Evolutionary conservation across 2,113 vertebrate species (phyloP).

Genomic region (Mohoua ochrocephala): DNA sequence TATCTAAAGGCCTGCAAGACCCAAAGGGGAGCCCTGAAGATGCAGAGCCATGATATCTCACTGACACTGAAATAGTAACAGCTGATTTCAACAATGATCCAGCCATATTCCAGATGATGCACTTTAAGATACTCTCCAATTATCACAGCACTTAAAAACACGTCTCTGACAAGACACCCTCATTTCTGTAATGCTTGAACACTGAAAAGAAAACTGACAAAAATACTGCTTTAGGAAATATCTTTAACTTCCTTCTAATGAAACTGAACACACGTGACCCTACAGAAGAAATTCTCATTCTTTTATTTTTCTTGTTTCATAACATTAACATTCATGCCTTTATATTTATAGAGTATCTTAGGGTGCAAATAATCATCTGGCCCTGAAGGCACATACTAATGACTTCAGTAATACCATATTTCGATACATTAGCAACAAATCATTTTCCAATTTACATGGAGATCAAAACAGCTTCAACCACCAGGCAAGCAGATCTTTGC

Average conservation of each 20-base stretch:
- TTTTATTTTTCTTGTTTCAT: neutral
- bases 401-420: neutral
- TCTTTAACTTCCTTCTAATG: neutral
- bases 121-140: neutral
- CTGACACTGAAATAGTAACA: neutral
- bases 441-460: neutral
- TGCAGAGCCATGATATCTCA: neutral
- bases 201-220: neutral
- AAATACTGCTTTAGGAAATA: neutral
- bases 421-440: neutral
- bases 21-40: neutral
- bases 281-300: neutral
- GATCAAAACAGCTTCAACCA: neutral
- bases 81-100: neutral
- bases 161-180: rapidly evolving
- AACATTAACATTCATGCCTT: neutral
- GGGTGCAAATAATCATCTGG: neutral
- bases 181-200: neutral
- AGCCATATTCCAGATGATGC: neutral
- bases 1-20: neutral
- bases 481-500: neutral
- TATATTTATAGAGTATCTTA: neutral
- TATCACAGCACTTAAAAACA: neutral
- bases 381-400: neutral
- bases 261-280: rapidly evolving